These are phyloP conservation scores for Galeopterus variegatus DNA, from an alignment of 2,113 vertebrate species.

Conservation along the genomic window DNA sequence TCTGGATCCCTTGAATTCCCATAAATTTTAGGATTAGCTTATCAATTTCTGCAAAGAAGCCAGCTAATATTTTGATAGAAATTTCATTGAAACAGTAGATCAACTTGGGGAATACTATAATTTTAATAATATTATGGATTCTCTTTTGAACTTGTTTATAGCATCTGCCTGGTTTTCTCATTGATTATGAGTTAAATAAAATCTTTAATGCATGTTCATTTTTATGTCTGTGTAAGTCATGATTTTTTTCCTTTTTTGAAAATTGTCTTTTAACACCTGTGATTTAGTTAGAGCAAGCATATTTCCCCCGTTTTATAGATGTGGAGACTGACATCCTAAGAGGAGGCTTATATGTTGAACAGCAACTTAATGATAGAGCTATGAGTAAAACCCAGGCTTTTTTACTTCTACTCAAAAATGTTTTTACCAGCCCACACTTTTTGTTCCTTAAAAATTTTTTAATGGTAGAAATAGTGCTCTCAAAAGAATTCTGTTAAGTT, in stretches of 20 bases:
- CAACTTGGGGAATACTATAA: neutral
- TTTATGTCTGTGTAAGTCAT: neutral
- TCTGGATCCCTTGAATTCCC: neutral
- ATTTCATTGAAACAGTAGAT: conserved; percentile 13
- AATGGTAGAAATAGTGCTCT: conserved; percentile 13
- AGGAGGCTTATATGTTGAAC: neutral
- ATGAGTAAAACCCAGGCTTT: neutral
- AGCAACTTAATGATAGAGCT: conserved; percentile 33
- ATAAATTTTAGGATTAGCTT: conserved; percentile 10
- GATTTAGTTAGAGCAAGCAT: neutral
- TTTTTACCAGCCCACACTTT: neutral
- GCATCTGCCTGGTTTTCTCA: neutral
- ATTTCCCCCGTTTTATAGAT: neutral
- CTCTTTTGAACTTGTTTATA: neutral
- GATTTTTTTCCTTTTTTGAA: neutral
- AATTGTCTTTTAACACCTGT: neutral
- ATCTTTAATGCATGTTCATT: neutral
- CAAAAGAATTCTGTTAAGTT: conserved; percentile 29
- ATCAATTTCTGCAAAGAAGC: conserved; percentile 9
- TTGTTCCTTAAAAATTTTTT: neutral
- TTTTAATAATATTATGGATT: neutral
- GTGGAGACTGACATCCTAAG: neutral
- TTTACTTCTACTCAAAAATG: neutral
- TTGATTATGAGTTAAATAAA: neutral
- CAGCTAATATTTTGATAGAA: conserved; percentile 9